Base-by-base conservation (phyloP, 2,113 vertebrate genomes). In the Heterocephalus glaber region DNA sequence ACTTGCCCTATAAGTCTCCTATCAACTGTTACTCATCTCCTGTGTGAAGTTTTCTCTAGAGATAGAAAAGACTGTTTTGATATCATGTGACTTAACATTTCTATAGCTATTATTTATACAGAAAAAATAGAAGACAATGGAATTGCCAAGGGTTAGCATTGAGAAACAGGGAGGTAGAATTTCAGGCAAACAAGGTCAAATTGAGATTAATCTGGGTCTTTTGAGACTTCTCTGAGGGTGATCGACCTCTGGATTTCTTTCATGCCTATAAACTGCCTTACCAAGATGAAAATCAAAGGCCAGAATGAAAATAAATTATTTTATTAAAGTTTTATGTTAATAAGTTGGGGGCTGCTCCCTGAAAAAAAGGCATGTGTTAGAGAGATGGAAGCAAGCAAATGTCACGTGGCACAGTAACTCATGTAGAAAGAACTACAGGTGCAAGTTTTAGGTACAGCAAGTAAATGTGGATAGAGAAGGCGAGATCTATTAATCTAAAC, bases 311-410 rank as follows among this genome's bases (percentile, higher is more conserved):
- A 95, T 41, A 22, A 49, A 33, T 87, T 44, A 63, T 92, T 90
- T 82, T 79, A 81, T 82, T 77, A 76, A 56, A 72, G 6, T 30
- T 95, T 93, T 76, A 54, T 94, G 56, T 84, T 74, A 94, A 74
- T 92, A 68, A 76, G 7, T 63, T 96, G 81, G 76, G 52, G 54
- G 58, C 3, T 94, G 4, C 5, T 95, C 65, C 84, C 77, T 81
- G 41, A 81, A 28, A 12, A 92, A 92, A 65, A 44, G 0, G 7
- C 13, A 47, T 9, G 7, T 33, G n/a, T 88, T 66, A 87, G 33
- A 86, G 35, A 47, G 44, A 68, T 33, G 66, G 28, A 79, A 86
- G 30, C 41, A 93, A 81, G 30, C 52, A 41, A 94, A 52, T 58
- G 47, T 86, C 58, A 35, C 10, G n/a, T 12, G 35, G 93, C 19